Conservation (phyloP, 2,797 vertebrate genomes). For the Hydrophis major region DNA sequence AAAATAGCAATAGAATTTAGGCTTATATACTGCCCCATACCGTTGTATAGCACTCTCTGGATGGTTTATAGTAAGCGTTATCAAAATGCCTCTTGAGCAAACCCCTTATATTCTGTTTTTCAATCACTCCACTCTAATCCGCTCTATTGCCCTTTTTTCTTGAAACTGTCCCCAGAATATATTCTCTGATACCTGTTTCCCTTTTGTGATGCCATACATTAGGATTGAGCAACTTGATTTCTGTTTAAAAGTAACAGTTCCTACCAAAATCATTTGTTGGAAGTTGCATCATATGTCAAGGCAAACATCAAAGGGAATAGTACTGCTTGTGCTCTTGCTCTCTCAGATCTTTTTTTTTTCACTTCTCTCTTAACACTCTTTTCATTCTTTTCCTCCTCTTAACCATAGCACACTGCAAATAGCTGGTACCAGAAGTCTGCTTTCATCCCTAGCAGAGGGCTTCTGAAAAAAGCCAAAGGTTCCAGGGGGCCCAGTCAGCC, state of each 20-base stretch:
- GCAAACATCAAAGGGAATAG: background rate
- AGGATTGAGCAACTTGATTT: background rate
- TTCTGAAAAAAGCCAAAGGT: background rate
- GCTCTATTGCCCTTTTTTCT: background rate
- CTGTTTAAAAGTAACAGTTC: background rate
- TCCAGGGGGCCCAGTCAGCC: background rate
- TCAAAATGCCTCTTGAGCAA: background rate
- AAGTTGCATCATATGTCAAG: background rate
- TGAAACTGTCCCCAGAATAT: background rate
- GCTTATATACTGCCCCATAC: background rate
- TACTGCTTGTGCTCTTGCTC: background rate
- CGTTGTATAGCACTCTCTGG: background rate
- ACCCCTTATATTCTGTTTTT: background rate
- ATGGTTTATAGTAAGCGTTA: background rate
- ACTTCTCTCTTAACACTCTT: background rate
- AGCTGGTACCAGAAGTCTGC: background rate
- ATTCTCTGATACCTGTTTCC: background rate
- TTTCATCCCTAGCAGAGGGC: background rate
- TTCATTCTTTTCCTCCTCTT: background rate
- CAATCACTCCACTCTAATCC: background rate
- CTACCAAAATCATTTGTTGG: background rate
- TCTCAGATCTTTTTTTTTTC: background rate
- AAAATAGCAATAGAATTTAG: background rate
- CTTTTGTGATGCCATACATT: background rate
- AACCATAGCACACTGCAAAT: background rate